These are phyloP conservation scores for Lepidothrix coronata DNA, from an alignment of 2,113 vertebrate species.

Conservation along the genomic window DNA sequence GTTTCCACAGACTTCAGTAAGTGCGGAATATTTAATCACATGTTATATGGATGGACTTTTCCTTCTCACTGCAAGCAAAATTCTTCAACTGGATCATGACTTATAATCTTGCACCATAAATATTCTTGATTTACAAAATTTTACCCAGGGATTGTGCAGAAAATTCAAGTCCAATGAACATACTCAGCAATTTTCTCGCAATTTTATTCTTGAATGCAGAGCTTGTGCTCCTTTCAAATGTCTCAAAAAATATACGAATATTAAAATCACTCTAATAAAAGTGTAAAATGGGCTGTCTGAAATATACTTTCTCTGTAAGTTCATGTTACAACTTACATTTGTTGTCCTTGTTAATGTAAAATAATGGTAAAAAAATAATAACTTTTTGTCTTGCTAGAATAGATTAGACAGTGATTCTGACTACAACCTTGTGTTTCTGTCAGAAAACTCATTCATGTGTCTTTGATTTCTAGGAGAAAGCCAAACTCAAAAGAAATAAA, in stretches of 20 bases:
- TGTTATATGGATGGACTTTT: neutral
- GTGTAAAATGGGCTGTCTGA: neutral
- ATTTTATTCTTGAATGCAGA: neutral
- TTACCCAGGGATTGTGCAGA: neutral
- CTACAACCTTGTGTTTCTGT: neutral
- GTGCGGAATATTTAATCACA: neutral
- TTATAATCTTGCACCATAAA: neutral
- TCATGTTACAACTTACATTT: neutral
- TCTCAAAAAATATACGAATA: neutral
- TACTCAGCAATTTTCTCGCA: neutral
- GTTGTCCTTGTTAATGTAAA: neutral
- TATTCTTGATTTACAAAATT: neutral
- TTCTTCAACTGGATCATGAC: neutral
- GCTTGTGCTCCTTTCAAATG: neutral
- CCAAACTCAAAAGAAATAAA: neutral
- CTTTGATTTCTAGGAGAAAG: neutral
- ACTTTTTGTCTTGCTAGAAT: neutral
- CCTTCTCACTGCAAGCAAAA: neutral
- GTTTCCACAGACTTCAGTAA: neutral
- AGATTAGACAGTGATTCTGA: neutral
- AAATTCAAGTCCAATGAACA: neutral
- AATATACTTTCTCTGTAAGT: neutral
- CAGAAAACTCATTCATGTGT: neutral
- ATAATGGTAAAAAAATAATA: neutral
- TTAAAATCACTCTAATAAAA: neutral